Evolutionary conservation across 2,113 vertebrate genomes (phyloP).

Genomic region (Coregonus clupeaformis): DNA sequence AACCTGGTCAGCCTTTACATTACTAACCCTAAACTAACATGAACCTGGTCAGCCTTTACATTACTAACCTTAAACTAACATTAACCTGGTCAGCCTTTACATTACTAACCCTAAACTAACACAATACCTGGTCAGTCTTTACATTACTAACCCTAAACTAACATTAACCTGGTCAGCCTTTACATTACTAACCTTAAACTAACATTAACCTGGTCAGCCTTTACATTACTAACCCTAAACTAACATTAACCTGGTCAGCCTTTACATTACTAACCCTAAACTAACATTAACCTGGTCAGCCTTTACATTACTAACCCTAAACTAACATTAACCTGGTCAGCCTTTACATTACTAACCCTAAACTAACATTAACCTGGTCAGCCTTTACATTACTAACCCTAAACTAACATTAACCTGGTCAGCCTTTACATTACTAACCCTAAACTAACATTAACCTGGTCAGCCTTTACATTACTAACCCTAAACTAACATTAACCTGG

Average conservation of each 20-base stretch:
- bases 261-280: neutral
- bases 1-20: too few relatives aligned
- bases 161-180: neutral
- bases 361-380: neutral
- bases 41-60: neutral
- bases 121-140: too few relatives aligned
- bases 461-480: too few relatives aligned
- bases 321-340: neutral
- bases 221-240: neutral
- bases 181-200: neutral
- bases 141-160: neutral
- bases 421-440: too few relatives aligned
- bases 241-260: neutral
- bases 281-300: too few relatives aligned
- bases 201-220: too few relatives aligned
- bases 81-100: neutral
- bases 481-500: neutral
- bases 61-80: neutral
- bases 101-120: neutral
- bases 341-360: too few relatives aligned
- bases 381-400: too few relatives aligned
- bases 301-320: too few relatives aligned
- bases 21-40: neutral
- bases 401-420: neutral
- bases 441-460: neutral